Percentiles rank a stretch among this genome's conserved stretches.
These are phyloP conservation scores for Troides aeacus DNA, from an alignment of 2,888 invertebrate species.

Conservation along the genomic window DNA sequence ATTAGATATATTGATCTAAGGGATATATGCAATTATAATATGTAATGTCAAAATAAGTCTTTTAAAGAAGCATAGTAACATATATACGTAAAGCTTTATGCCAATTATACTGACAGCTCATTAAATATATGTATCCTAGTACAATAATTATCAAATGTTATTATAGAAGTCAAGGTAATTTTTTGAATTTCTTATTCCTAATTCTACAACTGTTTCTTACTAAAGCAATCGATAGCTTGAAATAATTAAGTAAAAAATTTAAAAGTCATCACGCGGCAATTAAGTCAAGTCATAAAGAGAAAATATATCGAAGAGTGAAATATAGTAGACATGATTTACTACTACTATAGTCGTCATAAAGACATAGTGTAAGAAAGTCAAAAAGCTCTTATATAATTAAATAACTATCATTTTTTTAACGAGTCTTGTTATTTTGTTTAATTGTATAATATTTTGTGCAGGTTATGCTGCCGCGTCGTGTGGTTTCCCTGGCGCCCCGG, in stretches of 20 bases:
- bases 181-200: no score
- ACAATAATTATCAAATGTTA: no score
- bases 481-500: slow-evolving; percentile 94
- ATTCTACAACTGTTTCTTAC: no score
- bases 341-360: no score
- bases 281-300: no score
- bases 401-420: neutral
- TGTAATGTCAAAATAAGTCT: neutral
- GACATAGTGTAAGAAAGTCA: no score
- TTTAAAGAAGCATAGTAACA: neutral
- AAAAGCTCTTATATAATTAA: neutral
- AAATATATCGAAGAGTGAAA: no score
- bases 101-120: neutral
- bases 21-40: neutral
- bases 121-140: neutral
- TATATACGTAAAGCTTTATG: neutral
- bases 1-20: neutral
- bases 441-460: slow-evolving; percentile 35
- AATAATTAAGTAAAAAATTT: no score
- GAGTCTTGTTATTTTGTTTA: neutral
- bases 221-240: no score
- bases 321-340: no score
- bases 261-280: no score
- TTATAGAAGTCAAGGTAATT: no score
- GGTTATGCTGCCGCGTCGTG: slow-evolving; percentile 73